Evolutionary conservation across 2,113 vertebrate genomes (phyloP).

Genomic region (Aphelocoma coerulescens): DNA sequence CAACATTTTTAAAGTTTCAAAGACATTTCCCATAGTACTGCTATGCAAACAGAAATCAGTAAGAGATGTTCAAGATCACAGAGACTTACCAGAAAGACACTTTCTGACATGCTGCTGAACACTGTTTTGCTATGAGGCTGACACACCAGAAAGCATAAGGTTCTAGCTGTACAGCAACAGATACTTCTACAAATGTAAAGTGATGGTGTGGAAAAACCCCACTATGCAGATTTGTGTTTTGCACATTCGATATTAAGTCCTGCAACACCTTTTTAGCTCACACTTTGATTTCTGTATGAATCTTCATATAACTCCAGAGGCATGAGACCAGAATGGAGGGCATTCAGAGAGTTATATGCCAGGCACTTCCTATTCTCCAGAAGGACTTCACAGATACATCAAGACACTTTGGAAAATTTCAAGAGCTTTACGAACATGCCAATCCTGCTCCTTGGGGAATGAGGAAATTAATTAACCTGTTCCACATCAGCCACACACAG

Average conservation of each 20-base stretch:
- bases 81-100: not conserved
- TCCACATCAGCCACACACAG: not conserved
- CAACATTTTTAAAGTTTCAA: not conserved
- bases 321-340: not conserved
- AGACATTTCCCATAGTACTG: not conserved
- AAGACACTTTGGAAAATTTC: not conserved
- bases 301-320: not conserved
- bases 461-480: not conserved
- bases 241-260: not conserved
- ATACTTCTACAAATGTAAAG: not conserved
- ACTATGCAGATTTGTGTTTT: not conserved
- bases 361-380: not conserved
- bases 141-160: not conserved
- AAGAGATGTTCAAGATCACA: not conserved
- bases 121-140: not conserved
- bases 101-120: not conserved
- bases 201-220: accelerated
- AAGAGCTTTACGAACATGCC: not conserved
- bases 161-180: not conserved
- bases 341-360: not conserved
- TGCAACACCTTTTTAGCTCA: not conserved
- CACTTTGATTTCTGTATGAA: not conserved
- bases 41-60: not conserved
- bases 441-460: not conserved
- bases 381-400: accelerated